These are phyloP conservation scores for Elmis aenea DNA, from an alignment of 2,888 invertebrate species.

Conservation along the genomic window DNA sequence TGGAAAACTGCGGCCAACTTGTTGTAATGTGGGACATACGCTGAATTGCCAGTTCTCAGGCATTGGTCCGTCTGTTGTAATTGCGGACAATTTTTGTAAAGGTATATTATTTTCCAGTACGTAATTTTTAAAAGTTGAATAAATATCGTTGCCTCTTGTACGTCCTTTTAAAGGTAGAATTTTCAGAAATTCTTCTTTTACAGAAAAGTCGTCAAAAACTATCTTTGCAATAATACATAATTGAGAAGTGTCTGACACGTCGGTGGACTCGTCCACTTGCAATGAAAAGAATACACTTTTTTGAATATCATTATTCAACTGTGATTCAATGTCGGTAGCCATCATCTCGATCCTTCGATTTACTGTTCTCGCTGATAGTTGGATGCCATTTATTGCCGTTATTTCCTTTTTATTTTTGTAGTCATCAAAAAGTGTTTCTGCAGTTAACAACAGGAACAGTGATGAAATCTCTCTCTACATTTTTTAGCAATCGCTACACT, in stretches of 20 bases:
- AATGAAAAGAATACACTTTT: slow-evolving; percentile 23
- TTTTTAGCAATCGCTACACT: slow-evolving; percentile 18
- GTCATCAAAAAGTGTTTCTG: slow-evolving; percentile 18
- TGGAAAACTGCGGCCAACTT: background rate
- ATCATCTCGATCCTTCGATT: slow-evolving; percentile 22
- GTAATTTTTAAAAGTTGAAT: slow-evolving; percentile 19
- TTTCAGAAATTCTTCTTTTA: slow-evolving; percentile 22
- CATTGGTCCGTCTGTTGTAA: slow-evolving; percentile 20
- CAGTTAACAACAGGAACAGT: slow-evolving; percentile 18
- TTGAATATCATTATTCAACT: too few species aligned
- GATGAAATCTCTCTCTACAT: too few species aligned
- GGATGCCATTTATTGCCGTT: slow-evolving; percentile 26
- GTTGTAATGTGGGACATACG: slow-evolving; percentile 5
- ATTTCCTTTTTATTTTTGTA: slow-evolving; percentile 28
- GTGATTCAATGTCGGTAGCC: slow-evolving; percentile 11
- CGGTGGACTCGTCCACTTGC: slow-evolving; percentile 20
- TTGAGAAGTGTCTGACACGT: slow-evolving; percentile 16
- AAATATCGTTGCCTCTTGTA: slow-evolving; percentile 20
- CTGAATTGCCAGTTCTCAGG: slow-evolving; percentile 5
- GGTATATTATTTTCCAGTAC: slow-evolving; percentile 11
- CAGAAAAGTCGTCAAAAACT: slow-evolving; percentile 20
- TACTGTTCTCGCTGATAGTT: slow-evolving; percentile 25
- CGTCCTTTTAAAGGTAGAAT: slow-evolving; percentile 18
- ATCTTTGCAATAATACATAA: slow-evolving; percentile 19
- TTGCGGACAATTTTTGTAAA: slow-evolving; percentile 21